A percentile compares a stretch with the other conserved stretches of the same genome.
Evolutionary conservation across 2,797 vertebrate genomes (phyloP).

Genomic region (Tragelaphus oryx): DNA sequence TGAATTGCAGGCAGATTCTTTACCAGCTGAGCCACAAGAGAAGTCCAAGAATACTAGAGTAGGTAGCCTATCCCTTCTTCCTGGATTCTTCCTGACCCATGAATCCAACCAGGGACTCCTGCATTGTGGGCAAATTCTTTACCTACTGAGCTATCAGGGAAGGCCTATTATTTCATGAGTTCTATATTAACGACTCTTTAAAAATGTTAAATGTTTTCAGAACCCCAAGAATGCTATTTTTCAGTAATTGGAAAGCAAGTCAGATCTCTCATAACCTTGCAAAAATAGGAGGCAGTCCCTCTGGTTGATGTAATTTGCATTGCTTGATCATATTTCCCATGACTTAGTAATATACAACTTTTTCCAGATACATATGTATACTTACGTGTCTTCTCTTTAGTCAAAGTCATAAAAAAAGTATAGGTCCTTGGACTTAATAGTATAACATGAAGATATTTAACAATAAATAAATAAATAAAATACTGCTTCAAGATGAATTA

Average conservation of each 20-base stretch:
- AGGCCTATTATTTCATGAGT: neutral
- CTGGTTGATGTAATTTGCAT: neutral
- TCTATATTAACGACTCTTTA: neutral
- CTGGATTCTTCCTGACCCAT: neutral
- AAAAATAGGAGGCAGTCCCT: neutral
- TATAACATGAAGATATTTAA: neutral
- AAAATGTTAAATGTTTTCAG: neutral
- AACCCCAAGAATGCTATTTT: neutral
- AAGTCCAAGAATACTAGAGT: neutral
- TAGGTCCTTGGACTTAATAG: neutral
- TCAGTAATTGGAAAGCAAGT: conserved; percentile 11
- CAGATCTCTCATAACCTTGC: neutral
- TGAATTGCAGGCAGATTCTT: neutral
- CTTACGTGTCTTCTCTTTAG: neutral
- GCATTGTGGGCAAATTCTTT: neutral
- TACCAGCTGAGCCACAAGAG: neutral
- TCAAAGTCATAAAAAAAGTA: neutral
- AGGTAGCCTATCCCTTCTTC: neutral
- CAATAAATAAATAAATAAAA: neutral
- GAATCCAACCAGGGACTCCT: neutral
- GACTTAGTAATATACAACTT: conserved; percentile 7
- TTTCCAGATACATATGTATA: conserved; percentile 2
- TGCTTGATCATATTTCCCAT: neutral
- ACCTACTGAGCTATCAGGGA: neutral
- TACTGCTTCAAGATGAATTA: conserved; percentile 13